Evolutionary conservation across 2,888 invertebrate genomes (phyloP).

Genomic region (Baronia brevicornis): DNA sequence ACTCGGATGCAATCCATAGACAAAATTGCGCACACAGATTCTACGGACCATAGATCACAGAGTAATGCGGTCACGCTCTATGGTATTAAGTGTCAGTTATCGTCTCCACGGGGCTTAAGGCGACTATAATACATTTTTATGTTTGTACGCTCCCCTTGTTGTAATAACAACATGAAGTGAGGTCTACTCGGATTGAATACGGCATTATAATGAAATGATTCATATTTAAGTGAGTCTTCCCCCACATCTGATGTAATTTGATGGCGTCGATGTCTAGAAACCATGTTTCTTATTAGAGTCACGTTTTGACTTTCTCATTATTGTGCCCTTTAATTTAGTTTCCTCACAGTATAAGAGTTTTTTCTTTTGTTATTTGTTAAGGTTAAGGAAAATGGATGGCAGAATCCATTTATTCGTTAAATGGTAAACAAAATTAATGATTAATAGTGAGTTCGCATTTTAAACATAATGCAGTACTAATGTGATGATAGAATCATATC

Average conservation of each 20-base stretch:
- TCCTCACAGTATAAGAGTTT: constrained; percentile 11
- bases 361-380: constrained; percentile 2
- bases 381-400: no score
- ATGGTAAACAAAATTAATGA: no score
- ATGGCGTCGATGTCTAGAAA: constrained; percentile 65
- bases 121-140: constrained; percentile 62
- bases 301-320: constrained; percentile 54
- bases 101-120: constrained; percentile 69
- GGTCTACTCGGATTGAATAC: constrained; percentile 74
- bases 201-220: constrained; percentile 76
- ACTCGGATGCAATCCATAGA: constrained; percentile 49
- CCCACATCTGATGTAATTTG: constrained; percentile 61
- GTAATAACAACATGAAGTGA: constrained; percentile 70
- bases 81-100: constrained; percentile 74
- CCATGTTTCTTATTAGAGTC: constrained; percentile 73
- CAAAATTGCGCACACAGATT: constrained; percentile 44
- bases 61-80: constrained; percentile 74
- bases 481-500: no score
- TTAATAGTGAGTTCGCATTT: no score
- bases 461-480: no score
- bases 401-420: no score
- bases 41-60: constrained; percentile 70
- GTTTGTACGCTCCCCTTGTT: constrained; percentile 58
- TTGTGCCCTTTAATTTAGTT: constrained; percentile 19
- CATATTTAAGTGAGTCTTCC: constrained; percentile 75